A percentile compares a stretch with the other conserved stretches of the same genome.
Conservation (phyloP, 2,888 invertebrate genomes). For the Sesia apiformis region DNA sequence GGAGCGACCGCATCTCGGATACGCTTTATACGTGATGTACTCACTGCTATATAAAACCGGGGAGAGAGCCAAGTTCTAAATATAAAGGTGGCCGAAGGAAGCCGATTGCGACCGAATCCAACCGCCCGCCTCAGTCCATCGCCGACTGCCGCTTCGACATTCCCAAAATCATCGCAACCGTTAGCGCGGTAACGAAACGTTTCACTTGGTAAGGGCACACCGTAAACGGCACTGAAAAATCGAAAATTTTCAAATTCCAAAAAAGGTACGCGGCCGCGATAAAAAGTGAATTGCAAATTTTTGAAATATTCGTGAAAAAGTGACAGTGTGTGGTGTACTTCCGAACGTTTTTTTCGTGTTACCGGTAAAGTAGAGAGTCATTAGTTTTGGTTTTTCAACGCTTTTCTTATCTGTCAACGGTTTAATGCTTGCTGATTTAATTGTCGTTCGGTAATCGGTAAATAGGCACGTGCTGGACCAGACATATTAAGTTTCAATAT, state of each 20-base stretch:
- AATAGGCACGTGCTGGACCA: conserved; percentile 45
- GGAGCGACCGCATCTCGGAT: conserved; percentile 65
- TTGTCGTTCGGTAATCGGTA: conserved; percentile 19
- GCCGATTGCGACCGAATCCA: conserved; percentile 57
- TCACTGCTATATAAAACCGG: conserved; percentile 75
- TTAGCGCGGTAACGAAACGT: conserved; percentile 56
- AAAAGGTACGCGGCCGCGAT: conserved; percentile 45
- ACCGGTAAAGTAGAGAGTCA: conserved; percentile 47
- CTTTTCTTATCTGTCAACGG: conserved; percentile 22
- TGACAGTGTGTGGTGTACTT: conserved; percentile 61
- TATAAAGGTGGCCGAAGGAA: conserved; percentile 68
- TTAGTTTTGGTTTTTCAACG: conserved; percentile 13
- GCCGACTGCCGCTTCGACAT: conserved; percentile 64
- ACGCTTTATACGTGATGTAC: conserved; percentile 72
- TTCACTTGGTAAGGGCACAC: conserved; percentile 49
- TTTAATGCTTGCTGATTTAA: conserved; percentile 24
- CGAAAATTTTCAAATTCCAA: conserved; percentile 27
- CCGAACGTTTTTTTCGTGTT: conserved; percentile 42
- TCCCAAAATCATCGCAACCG: conserved; percentile 52
- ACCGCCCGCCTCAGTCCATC: conserved; percentile 71
- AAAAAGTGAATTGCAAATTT: conserved; percentile 39
- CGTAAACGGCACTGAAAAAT: conserved; percentile 37
- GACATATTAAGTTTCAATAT: conserved; percentile 65
- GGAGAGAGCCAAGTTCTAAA: conserved; percentile 79
- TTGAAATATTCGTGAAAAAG: conserved; percentile 39